phyloP scores from a whole-genome alignment of 1,140 invertebrate species.

The Drosophila lacertosa region DNA sequence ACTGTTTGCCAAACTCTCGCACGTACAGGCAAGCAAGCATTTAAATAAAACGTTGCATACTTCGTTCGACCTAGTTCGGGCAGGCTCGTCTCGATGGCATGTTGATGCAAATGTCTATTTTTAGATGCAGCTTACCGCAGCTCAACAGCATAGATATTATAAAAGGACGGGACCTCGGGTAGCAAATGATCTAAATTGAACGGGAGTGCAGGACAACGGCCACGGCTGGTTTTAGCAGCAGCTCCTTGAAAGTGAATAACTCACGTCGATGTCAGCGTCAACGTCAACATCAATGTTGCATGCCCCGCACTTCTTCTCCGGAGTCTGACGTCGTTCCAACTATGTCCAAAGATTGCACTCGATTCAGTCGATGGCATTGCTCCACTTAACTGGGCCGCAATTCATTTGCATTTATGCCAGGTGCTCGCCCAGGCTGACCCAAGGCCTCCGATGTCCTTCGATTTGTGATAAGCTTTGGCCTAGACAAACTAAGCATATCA shows the following conservation, averaged over 20 bases:
- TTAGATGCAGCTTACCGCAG: constrained; percentile 1
- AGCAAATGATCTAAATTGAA: neutral
- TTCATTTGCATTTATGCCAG: too few species aligned
- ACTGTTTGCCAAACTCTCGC: neutral
- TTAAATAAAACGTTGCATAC: constrained; percentile 29
- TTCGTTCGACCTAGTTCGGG: constrained; percentile 49
- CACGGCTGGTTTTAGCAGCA: too few species aligned
- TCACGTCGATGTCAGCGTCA: constrained; percentile 5
- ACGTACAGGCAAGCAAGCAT: neutral
- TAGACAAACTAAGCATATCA: too few species aligned
- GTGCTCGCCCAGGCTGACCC: too few species aligned
- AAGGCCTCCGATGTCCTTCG: too few species aligned
- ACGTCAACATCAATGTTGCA: neutral
- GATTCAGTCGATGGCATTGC: too few species aligned
- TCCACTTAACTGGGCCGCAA: too few species aligned
- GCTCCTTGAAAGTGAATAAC: neutral
- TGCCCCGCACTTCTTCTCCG: constrained; percentile 1
- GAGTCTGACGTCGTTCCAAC: too few species aligned
- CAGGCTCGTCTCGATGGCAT: neutral
- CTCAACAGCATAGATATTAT: too few species aligned
- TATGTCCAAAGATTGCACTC: too few species aligned
- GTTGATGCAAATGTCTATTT: constrained; percentile 1
- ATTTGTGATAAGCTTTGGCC: too few species aligned
- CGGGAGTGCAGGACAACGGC: neutral
- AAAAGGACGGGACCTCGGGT: neutral